These are phyloP conservation scores for Protonemura montana DNA, from an alignment of 2,888 invertebrate species.

Conservation along the genomic window DNA sequence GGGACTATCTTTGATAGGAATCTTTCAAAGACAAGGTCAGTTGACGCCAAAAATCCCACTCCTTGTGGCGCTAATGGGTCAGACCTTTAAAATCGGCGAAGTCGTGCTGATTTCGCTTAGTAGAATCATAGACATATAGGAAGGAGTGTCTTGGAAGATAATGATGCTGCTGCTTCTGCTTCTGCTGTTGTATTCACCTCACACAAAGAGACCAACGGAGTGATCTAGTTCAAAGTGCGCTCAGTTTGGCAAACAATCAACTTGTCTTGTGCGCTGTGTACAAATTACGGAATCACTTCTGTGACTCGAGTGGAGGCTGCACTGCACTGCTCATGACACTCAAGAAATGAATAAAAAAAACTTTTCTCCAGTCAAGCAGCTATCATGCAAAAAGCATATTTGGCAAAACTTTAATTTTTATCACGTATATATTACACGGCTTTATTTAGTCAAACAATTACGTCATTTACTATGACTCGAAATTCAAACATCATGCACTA, in stretches of 20 bases:
- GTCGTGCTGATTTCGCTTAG: neutral
- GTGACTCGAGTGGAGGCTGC: no score
- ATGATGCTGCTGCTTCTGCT: neutral
- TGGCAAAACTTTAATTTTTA: neutral
- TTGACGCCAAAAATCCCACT: conserved; percentile 35
- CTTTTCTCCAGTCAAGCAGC: neutral
- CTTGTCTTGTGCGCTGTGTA: neutral
- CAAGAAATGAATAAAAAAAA: neutral
- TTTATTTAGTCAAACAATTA: neutral
- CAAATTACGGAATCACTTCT: no score
- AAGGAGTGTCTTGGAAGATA: neutral
- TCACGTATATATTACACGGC: neutral
- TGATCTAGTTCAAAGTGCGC: neutral
- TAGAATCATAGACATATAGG: no score
- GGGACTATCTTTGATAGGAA: neutral
- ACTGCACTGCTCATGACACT: no score
- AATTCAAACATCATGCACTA: neutral
- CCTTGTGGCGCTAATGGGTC: conserved; percentile 33
- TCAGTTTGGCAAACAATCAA: conserved; percentile 20
- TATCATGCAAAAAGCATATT: neutral
- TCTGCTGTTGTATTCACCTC: neutral
- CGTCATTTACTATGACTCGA: neutral
- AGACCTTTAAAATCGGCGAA: conserved; percentile 16
- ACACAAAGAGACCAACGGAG: conserved; percentile 26
- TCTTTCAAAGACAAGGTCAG: conserved; percentile 13